These are phyloP conservation scores for Pseudobourletiella spinata DNA, from an alignment of 1,140 invertebrate species.

Conservation along the genomic window DNA sequence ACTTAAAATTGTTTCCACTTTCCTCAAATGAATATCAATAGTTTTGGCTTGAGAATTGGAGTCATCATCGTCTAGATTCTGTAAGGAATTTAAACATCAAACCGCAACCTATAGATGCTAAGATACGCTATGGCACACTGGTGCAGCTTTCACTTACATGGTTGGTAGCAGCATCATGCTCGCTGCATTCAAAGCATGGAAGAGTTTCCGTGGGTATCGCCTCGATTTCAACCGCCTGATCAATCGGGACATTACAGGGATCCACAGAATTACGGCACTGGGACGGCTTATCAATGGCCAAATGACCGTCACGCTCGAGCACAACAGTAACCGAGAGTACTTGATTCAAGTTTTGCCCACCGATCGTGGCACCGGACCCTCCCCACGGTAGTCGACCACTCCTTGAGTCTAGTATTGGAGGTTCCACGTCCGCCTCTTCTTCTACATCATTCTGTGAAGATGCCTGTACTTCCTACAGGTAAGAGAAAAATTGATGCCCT, in stretches of 20 bases:
- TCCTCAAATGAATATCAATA: neutral
- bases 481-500: too few species aligned
- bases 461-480: neutral
- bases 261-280: neutral
- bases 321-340: slow-evolving; percentile 1
- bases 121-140: too few species aligned
- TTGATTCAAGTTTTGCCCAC: neutral
- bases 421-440: neutral
- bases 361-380: neutral
- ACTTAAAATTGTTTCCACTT: neutral
- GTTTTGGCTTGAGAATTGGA: neutral
- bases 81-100: too few species aligned
- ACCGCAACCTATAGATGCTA: too few species aligned
- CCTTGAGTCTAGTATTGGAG: neutral
- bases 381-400: neutral
- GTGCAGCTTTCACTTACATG: too few species aligned
- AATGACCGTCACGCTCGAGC: slow-evolving; percentile 2
- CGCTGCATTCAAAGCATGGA: neutral
- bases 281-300: neutral
- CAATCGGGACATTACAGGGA: neutral
- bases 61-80: too few species aligned
- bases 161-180: neutral
- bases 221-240: neutral
- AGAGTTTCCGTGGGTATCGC: neutral
- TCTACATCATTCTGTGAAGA: too few species aligned